Evolutionary conservation across 2,797 vertebrate genomes (phyloP).

Genomic region (Micrastur ruficollis): DNA sequence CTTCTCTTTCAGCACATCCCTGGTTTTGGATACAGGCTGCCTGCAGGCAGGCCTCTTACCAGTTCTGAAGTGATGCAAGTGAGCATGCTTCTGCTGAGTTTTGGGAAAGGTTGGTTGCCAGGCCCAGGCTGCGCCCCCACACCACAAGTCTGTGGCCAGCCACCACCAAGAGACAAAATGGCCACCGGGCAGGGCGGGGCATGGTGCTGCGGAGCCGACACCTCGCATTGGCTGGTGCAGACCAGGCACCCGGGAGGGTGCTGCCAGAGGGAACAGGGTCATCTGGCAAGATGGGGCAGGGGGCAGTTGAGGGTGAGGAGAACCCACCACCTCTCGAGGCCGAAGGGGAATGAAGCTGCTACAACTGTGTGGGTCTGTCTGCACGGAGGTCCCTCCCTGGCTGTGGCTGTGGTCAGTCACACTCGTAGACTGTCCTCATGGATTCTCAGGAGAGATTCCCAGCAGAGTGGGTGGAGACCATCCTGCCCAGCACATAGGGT

Average conservation of each 20-base stretch:
- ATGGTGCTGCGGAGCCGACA: accelerated
- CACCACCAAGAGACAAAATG: not conserved
- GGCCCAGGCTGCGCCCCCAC: not conserved
- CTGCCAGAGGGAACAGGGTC: not conserved
- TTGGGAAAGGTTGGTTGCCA: not conserved
- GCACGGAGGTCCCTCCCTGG: not conserved
- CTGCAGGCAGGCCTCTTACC: not conserved
- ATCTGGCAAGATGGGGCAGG: accelerated
- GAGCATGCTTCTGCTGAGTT: accelerated
- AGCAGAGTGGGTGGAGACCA: not conserved
- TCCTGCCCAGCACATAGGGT: no score
- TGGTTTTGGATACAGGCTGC: not conserved
- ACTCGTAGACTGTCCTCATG: accelerated
- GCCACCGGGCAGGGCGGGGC: accelerated
- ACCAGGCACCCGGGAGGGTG: accelerated
- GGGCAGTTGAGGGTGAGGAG: not conserved
- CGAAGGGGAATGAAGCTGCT: accelerated
- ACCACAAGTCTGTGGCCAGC: no score
- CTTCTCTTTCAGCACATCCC: not conserved
- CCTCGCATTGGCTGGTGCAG: not conserved
- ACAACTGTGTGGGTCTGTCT: accelerated
- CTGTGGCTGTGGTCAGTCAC: not conserved
- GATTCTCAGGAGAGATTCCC: not conserved
- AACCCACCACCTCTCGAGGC: accelerated
- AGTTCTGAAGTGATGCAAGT: not conserved